Evolutionary conservation across 1,140 invertebrate genomes (phyloP).

Genomic region (Microplitis demolitor): DNA sequence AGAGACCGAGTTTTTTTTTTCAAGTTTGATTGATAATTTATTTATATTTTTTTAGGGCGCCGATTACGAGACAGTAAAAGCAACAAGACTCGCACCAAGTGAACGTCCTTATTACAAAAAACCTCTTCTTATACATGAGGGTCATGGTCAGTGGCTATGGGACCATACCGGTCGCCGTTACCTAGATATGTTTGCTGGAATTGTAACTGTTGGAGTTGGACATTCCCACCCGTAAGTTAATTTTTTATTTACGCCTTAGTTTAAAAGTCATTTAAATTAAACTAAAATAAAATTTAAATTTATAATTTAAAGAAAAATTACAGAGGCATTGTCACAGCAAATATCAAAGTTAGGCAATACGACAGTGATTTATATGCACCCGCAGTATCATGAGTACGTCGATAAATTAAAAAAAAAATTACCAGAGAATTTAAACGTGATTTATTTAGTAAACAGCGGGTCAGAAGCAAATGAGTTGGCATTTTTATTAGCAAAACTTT

Average conservation of each 20-base stretch:
- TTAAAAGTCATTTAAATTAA: neutral
- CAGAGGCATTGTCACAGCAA: conserved; percentile 78
- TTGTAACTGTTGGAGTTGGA: conserved; percentile 96
- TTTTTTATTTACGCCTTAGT: neutral
- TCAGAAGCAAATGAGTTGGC: conserved; percentile 97
- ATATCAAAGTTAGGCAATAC: conserved; percentile 86
- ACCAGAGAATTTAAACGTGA: conserved; percentile 77
- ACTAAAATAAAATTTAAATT: conserved; percentile 4
- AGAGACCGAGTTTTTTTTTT: neutral
- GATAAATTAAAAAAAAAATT: conserved; percentile 80
- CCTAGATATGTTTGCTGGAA: conserved; percentile 94
- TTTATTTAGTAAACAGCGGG: conserved; percentile 94
- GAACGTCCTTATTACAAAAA: conserved; percentile 79
- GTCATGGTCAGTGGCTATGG: conserved; percentile 91
- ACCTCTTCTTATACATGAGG: conserved; percentile 84
- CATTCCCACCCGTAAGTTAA: conserved; percentile 96
- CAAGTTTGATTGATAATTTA: conserved; percentile 7
- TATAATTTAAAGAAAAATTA: conserved; percentile 70
- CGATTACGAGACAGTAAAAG: conserved; percentile 64
- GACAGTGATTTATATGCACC: conserved; percentile 89
- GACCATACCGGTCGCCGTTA: conserved; percentile 86
- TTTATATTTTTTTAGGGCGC: conserved; percentile 59
- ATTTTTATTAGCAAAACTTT: conserved; percentile 80
- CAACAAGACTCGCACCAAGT: conserved; percentile 68
- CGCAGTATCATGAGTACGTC: conserved; percentile 89